Conservation (phyloP, 2,888 invertebrate genomes). For the Ornithoptera priamus region DNA sequence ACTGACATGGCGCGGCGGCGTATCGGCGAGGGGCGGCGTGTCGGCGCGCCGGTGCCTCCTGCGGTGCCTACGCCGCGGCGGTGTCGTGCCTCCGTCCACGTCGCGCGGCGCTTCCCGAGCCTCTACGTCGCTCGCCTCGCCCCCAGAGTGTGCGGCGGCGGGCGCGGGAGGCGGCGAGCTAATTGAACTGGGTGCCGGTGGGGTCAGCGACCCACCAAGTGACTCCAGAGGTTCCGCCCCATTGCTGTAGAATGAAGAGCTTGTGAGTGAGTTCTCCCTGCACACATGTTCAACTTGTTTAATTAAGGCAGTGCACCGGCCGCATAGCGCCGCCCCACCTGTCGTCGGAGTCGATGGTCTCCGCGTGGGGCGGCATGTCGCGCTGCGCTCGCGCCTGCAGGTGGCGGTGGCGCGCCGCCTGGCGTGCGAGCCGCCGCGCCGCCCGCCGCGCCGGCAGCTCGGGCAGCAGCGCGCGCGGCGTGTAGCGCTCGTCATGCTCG, state of each 20-base stretch:
- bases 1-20: conserved; percentile 22
- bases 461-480: conserved; percentile 87
- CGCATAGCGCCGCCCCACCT: no score
- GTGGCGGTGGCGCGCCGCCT: conserved; percentile 76
- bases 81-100: conserved; percentile 34
- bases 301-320: not conserved
- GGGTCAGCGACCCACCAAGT: conserved; percentile 22
- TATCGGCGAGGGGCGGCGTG: conserved; percentile 38
- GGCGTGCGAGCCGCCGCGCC: conserved; percentile 75
- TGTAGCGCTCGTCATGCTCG: conserved; percentile 91
- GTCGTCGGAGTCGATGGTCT: conserved; percentile 88
- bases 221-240: conserved; percentile 19
- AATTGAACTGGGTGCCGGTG: conserved; percentile 33
- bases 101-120: conserved; percentile 22
- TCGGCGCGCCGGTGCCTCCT: conserved; percentile 35
- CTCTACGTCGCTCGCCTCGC: conserved; percentile 6
- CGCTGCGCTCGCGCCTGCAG: conserved; percentile 79
- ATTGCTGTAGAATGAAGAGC: not conserved
- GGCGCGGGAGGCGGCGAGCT: conserved; percentile 30
- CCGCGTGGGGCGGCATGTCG: conserved; percentile 84
- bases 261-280: not conserved
- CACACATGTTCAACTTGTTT: not conserved
- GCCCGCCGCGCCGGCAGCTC: conserved; percentile 81
- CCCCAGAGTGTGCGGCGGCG: conserved; percentile 31
- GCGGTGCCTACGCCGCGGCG: conserved; percentile 35